These are phyloP conservation scores for Chamaea fasciata DNA, from an alignment of 2,113 vertebrate species.

Conservation along the genomic window DNA sequence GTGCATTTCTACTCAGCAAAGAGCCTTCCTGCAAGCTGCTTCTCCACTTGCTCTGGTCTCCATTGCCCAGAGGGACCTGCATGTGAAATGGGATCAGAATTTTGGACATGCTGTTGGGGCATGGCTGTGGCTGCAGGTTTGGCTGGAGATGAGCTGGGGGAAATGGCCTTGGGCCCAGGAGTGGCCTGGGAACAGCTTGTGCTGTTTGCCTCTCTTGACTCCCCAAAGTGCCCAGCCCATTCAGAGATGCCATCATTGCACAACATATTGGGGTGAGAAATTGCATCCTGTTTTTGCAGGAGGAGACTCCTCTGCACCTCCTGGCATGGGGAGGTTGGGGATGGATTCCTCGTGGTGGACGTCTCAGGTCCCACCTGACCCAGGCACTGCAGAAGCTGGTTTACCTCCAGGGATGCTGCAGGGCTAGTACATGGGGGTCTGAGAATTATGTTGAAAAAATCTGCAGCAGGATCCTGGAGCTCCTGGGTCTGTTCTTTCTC, in stretches of 20 bases:
- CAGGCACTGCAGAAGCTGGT: not conserved
- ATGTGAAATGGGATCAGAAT: not conserved
- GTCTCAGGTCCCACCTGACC: not conserved
- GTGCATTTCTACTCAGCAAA: not conserved
- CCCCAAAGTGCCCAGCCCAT: not conserved
- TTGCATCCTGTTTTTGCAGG: not conserved
- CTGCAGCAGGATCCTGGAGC: not conserved
- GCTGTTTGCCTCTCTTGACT: not conserved
- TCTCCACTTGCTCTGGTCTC: not conserved
- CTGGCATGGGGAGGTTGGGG: not conserved
- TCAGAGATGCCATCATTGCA: not conserved
- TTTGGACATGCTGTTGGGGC: not conserved
- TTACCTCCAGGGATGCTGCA: not conserved
- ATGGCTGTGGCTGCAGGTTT: not conserved
- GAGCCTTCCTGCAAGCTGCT: not conserved
- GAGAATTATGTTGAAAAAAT: fast-evolving
- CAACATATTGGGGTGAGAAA: not conserved
- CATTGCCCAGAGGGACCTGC: not conserved
- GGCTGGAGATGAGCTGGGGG: not conserved
- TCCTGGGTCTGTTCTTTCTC: not conserved
- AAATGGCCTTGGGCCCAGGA: not conserved
- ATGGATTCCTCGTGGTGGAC: not conserved
- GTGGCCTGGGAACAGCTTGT: not conserved
- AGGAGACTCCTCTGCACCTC: not conserved
- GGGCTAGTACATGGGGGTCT: not conserved